phyloP scores from a whole-genome alignment of 2,888 invertebrate genomes.

The Macaria liturata region DNA sequence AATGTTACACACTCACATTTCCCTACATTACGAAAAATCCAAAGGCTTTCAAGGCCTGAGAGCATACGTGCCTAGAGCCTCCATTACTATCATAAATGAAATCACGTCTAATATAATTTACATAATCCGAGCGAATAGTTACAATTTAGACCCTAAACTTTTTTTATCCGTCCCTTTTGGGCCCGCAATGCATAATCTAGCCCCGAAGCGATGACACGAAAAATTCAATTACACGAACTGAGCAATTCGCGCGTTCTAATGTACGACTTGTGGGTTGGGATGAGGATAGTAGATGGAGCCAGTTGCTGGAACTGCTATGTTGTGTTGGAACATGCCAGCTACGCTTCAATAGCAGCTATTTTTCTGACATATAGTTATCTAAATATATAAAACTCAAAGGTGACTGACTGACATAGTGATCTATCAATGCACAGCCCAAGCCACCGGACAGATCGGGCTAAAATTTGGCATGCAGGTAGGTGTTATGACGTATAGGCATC shows the following conservation, averaged over 20 bases:
- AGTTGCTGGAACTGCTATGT: constrained; percentile 1
- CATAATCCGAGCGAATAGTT: constrained; percentile 23
- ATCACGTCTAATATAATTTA: constrained; percentile 23
- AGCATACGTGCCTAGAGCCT: constrained; percentile 7
- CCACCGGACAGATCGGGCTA: no score
- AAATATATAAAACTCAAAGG: no score
- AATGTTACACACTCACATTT: constrained; percentile 1
- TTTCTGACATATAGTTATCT: no score
- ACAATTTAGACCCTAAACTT: constrained; percentile 23
- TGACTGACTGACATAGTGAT: background rate
- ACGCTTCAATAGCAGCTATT: no score
- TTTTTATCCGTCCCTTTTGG: constrained; percentile 23
- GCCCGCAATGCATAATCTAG: constrained; percentile 48
- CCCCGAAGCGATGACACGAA: constrained; percentile 74
- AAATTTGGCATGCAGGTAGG: no score
- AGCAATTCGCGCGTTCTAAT: constrained; percentile 79
- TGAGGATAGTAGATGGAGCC: constrained; percentile 25
- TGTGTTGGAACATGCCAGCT: background rate
- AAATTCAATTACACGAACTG: constrained; percentile 75
- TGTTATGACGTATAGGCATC: background rate
- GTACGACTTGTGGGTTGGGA: constrained; percentile 63
- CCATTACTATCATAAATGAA: constrained; percentile 18
- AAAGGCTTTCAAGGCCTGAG: constrained; percentile 1
- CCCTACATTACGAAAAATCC: background rate
- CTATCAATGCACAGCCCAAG: background rate